Base-by-base conservation (phyloP, 2,888 invertebrate species). In the Elegia similella region DNA sequence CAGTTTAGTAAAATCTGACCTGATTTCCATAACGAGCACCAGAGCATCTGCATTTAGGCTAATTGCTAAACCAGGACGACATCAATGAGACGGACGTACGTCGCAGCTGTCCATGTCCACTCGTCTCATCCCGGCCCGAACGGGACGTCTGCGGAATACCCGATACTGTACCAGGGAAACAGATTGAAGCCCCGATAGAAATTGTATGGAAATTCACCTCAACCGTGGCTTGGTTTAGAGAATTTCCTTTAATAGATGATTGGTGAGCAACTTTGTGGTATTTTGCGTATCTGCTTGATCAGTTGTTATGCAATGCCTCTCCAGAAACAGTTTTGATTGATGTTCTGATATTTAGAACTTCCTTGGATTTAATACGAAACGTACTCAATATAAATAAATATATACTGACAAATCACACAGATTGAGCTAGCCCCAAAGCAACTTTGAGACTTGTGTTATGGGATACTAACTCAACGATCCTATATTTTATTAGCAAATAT, bases 41-140 rank as follows among this genome's bases (percentile, higher is more conserved):
- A 17, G 43, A 48, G 50, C 58, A 12, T 38, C 57, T 57, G 55
- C 17, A 42, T 81, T 84, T 85, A 83, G 76, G 79, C 80, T 87
- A 87, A 86, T 87, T 86, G 85, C 83, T 75, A 61, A 69, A 55
- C 60, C 66, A 60, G 57, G 58, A 63, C 67, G 82, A 84, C 85
- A 75, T 73, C 82, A 85, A 86, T 78, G 76, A 74, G 81, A 77
- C 75, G 72, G 75, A 73, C 74, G 75, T 62, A 76, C 74, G 75
- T 75, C 78, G 54, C 63, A 58, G 57, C 65, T 62, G 67, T 69
- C 68, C 57, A 57, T 55, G 57, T 58, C 61, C 57, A 59, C 58
- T 55, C 55, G 62, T 42, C 42, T 57, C 62, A 64, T 43, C 69
- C 64, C 72, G 74, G 73, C 69, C 61, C 55, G 46, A 57, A 42